Evolutionary conservation across 2,888 invertebrate species (phyloP).

Genomic region (Chymomyza procnemis): DNA sequence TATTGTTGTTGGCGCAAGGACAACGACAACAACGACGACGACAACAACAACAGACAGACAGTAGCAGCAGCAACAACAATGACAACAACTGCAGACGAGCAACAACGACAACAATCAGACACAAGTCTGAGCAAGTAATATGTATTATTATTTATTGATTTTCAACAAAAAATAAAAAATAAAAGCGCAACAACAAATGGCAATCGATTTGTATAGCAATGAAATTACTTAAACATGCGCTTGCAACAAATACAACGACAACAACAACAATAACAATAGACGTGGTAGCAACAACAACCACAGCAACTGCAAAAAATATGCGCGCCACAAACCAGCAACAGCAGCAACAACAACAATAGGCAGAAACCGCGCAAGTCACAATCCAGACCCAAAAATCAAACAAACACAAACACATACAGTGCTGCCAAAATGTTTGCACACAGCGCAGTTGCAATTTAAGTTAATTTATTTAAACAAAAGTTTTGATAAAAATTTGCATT

Average conservation of each 20-base stretch:
- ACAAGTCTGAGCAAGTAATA: constrained; percentile 23
- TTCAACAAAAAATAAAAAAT: constrained; percentile 32
- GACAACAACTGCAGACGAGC: not conserved
- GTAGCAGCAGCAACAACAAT: constrained; percentile 2
- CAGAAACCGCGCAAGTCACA: constrained; percentile 26
- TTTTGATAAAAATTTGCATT: no score
- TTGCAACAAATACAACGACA: constrained; percentile 5
- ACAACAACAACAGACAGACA: not conserved
- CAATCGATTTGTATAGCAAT: not conserved
- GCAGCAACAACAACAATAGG: not conserved
- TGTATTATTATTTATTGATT: constrained; percentile 72
- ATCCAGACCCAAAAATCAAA: constrained; percentile 30
- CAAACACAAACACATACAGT: not conserved
- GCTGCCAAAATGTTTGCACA: no score
- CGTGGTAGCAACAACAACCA: constrained; percentile 2
- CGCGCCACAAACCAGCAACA: constrained; percentile 67
- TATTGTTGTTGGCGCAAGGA: not conserved
- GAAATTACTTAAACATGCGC: constrained; percentile 43
- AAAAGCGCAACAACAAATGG: constrained; percentile 19
- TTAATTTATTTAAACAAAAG: no score
- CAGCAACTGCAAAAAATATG: constrained; percentile 30
- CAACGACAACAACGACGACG: not conserved
- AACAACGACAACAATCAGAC: constrained; percentile 17
- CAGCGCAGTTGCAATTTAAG: no score
- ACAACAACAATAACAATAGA: constrained; percentile 10